Evolutionary conservation across 2,888 invertebrate species (phyloP).

Genomic region (Eristalis tenax): DNA sequence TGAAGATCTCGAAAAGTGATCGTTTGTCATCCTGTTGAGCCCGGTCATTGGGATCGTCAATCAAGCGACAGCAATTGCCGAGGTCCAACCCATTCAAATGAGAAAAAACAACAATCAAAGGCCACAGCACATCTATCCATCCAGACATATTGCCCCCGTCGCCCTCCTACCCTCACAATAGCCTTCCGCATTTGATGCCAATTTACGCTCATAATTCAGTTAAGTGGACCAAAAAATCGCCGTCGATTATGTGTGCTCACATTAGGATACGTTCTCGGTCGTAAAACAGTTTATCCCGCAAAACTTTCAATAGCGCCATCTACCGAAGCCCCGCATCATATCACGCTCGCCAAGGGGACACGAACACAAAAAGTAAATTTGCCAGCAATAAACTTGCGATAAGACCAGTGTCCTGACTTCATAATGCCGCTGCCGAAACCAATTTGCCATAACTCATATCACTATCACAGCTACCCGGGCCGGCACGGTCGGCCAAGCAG

Average conservation of each 20-base stretch:
- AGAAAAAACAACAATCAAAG: too few species aligned
- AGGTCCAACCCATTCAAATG: too few species aligned
- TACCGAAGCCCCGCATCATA: background rate
- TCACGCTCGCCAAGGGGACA: background rate
- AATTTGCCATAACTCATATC: constrained; percentile 56
- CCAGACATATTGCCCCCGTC: too few species aligned
- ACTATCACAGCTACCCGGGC: constrained; percentile 22
- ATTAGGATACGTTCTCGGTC: constrained; percentile 20
- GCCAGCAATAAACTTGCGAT: constrained; percentile 33
- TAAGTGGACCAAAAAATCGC: constrained; percentile 14
- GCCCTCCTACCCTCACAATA: too few species aligned
- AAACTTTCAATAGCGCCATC: constrained; percentile 7
- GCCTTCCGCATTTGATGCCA: background rate
- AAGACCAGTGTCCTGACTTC: constrained; percentile 33
- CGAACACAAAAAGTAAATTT: background rate
- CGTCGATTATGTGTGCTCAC: constrained; percentile 8
- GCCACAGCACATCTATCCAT: too few species aligned
- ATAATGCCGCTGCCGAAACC: constrained; percentile 25
- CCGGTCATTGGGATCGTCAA: too few species aligned
- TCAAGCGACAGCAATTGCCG: too few species aligned
- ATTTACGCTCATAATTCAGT: constrained; percentile 1
- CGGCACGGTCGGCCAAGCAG: background rate
- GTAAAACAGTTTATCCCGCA: constrained; percentile 26
- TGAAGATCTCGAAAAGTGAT: too few species aligned
- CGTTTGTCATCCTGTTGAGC: too few species aligned